phyloP scores from a whole-genome alignment of 2,113 vertebrate genomes.

The Tapirus terrestris region DNA sequence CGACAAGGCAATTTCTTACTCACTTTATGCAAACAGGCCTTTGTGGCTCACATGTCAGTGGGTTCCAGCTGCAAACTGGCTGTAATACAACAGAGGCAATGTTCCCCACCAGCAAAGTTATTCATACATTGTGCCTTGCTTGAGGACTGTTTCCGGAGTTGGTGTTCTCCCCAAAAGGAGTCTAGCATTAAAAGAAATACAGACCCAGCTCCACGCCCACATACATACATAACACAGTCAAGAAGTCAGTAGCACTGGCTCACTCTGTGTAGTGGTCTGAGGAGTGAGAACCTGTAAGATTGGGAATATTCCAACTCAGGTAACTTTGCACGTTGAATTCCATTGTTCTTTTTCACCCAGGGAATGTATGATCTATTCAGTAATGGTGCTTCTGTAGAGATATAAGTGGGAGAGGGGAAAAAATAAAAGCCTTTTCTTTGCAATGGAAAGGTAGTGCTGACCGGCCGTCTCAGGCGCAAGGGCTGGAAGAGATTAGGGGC shows the following conservation, averaged over 20 bases:
- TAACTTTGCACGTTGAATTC: background rate
- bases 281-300: background rate
- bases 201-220: background rate
- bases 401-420: background rate
- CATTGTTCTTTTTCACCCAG: background rate
- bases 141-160: background rate
- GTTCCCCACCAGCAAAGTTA: background rate
- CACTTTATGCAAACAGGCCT: background rate
- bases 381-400: background rate
- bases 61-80: background rate
- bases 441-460: background rate
- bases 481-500: slow-evolving; percentile 73
- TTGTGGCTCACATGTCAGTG: background rate
- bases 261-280: background rate
- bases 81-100: background rate
- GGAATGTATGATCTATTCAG: background rate
- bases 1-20: background rate
- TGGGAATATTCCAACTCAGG: background rate
- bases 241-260: background rate
- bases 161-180: background rate
- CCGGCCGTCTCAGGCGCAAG: background rate
- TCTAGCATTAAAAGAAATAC: background rate
- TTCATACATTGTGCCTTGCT: background rate
- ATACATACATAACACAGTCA: background rate
- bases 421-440: background rate